Base-by-base conservation (phyloP, 1,140 invertebrate genomes). In the Ericerus pela region DNA sequence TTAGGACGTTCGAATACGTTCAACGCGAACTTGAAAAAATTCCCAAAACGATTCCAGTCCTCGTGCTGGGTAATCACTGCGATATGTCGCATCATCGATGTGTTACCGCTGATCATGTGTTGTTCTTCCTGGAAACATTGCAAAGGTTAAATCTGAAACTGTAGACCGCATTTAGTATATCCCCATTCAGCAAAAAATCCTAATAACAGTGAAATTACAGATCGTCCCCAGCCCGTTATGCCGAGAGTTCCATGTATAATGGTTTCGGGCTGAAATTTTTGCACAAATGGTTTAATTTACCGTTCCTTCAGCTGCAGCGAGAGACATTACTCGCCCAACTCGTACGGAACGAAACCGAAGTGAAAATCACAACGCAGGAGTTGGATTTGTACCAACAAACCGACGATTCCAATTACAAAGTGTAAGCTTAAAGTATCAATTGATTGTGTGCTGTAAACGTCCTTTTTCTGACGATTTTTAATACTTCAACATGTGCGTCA, bases 271-370 rank as follows among this genome's bases (percentile, higher is more conserved):
- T 97, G 43, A 88, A 91, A 69, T 78, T 93, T 57, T 71, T 98
- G 29, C 90, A 98, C 71, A 93, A 92, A 73, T 97, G 96, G 70
- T 88, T 97, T 63, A 96, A 95, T 73, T 73, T 97, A 60, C 94
- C 94, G 56, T 98, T 96, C 66, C 74, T 97, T 30, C 82, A 90
- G 66, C 70, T 97, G 16, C 93, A 97, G 76, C 77, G 82, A 62
- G 85, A 88, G 63, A 89, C 88, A 11, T 69, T 97, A 20, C 65
- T 94, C 36, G 79, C 82, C 60, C 92, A 96, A 68, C 68, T 98
- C 24, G 85, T 92, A 66, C 82, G 84, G 12, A 98, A 97, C 69
- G 75, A 79, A 60, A 74, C 78, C 33, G 94, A 97, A 70, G 88
- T 84, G 16, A 71, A 78, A 47, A 76, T 88, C 10, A 90, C 85